phyloP scores from a whole-genome alignment of 1,140 invertebrate species.

The Euura lappo region DNA sequence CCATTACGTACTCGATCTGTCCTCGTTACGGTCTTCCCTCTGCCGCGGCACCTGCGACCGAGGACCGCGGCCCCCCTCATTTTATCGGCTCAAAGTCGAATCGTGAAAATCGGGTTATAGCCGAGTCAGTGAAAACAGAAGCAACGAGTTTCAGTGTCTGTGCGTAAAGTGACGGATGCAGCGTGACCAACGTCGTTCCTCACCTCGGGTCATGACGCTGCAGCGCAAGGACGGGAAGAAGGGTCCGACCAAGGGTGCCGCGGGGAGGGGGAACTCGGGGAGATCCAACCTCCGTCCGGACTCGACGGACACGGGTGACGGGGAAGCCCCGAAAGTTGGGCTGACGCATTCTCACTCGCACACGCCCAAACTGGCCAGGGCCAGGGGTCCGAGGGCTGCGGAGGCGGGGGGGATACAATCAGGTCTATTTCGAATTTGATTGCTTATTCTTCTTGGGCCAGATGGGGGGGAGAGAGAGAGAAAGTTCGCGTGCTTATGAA shows the following conservation, averaged over 20 bases:
- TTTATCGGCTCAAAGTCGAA: too few species aligned
- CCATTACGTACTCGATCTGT: background rate
- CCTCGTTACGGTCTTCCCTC: background rate
- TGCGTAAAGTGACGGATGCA: too few species aligned
- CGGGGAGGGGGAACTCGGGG: constrained; percentile 24
- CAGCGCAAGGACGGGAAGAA: constrained; percentile 37
- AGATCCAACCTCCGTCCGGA: too few species aligned
- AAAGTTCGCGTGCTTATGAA: too few species aligned
- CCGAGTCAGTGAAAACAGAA: too few species aligned
- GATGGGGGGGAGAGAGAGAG: too few species aligned
- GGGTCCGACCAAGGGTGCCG: constrained; percentile 25
- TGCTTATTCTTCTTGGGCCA: too few species aligned
- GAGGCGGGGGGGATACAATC: background rate
- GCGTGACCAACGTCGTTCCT: too few species aligned
- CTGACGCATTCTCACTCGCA: background rate
- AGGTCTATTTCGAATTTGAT: too few species aligned
- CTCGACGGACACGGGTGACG: constrained; percentile 18
- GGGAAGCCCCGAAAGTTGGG: background rate
- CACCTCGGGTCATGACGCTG: constrained; percentile 32
- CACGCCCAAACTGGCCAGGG: constrained; percentile 17
- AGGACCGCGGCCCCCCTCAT: too few species aligned
- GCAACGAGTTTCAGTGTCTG: too few species aligned
- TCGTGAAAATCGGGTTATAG: too few species aligned
- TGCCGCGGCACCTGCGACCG: background rate
- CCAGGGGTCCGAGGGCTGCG: background rate